Conservation (phyloP, 2,797 vertebrate genomes). For the Kryptopterus vitreolus region DNA sequence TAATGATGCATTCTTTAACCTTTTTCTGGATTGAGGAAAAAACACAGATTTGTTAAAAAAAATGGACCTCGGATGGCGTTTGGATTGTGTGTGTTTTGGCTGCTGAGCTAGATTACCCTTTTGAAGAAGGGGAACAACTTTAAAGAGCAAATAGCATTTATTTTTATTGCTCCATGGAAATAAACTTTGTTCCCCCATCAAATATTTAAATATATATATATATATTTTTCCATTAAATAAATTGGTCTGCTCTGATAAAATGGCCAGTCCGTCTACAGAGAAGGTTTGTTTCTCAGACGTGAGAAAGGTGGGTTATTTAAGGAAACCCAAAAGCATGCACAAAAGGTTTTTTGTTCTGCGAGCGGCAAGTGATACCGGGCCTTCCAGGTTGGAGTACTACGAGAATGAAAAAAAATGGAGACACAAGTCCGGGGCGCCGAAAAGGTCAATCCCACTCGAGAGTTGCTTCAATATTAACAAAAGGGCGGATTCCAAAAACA, state of each 20-base stretch:
- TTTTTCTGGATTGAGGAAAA: neutral
- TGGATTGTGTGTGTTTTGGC: conserved; percentile 47
- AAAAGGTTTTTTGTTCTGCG: conserved; percentile 88
- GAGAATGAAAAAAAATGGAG: conserved; percentile 92
- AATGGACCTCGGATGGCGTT: conserved; percentile 7
- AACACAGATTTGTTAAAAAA: neutral
- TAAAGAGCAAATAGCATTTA: conserved; percentile 24
- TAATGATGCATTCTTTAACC: conserved; percentile 8
- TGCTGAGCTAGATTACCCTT: conserved; percentile 37
- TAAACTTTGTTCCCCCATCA: neutral
- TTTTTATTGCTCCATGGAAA: neutral
- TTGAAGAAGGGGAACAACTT: conserved; percentile 10
- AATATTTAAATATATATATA: neutral
- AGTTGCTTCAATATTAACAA: conserved; percentile 92
- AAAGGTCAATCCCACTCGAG: conserved; percentile 85
- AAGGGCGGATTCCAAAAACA: conserved; percentile 88
- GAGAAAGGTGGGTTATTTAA: conserved; percentile 89
- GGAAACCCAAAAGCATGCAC: conserved; percentile 92
- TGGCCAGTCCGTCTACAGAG: conserved; percentile 79
- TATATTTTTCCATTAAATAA: neutral
- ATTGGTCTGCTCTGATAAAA: conserved; percentile 51
- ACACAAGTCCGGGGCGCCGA: conserved; percentile 85
- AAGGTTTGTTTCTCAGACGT: conserved; percentile 83
- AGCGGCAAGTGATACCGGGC: conserved; percentile 80
- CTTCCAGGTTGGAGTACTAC: conserved; percentile 86